Evolutionary conservation across 2,888 invertebrate species (phyloP).

Genomic region (Urechis unicinctus): DNA sequence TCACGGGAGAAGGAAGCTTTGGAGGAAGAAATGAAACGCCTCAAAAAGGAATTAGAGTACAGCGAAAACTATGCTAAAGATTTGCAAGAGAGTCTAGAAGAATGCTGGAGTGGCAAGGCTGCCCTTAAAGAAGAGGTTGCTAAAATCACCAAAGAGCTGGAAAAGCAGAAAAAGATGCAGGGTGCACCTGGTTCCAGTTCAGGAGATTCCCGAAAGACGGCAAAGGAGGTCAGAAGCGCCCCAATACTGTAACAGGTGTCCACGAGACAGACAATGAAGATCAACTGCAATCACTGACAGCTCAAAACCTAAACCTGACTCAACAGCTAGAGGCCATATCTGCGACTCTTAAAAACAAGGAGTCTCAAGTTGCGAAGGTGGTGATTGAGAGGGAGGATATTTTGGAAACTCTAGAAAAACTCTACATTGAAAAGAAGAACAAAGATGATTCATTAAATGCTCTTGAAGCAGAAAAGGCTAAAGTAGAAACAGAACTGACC

Average conservation of each 20-base stretch:
- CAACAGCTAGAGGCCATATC: too few relatives aligned
- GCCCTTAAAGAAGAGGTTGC: neutral
- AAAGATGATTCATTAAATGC: constrained; percentile 1
- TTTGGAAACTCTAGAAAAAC: neutral
- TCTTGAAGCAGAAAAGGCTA: neutral
- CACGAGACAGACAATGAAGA: neutral
- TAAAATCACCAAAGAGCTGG: neutral
- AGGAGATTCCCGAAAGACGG: too few relatives aligned
- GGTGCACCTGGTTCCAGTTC: too few relatives aligned
- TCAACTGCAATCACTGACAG: too few relatives aligned
- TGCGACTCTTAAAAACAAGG: too few relatives aligned
- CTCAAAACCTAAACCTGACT: too few relatives aligned
- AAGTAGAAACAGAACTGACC: neutral
- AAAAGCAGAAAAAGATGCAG: neutral
- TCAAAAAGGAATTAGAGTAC: neutral
- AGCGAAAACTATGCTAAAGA: neutral
- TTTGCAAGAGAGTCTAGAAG: constrained; percentile 6
- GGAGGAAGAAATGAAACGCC: neutral
- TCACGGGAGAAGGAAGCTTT: neutral
- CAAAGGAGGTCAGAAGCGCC: too few relatives aligned
- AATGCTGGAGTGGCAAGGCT: constrained; percentile 3
- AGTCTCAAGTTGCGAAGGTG: neutral
- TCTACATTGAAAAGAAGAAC: neutral
- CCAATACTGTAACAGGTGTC: neutral
- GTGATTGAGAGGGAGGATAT: neutral